Base-by-base conservation (phyloP, 2,797 vertebrate genomes). In the Hydrocynus forskahlii region DNA sequence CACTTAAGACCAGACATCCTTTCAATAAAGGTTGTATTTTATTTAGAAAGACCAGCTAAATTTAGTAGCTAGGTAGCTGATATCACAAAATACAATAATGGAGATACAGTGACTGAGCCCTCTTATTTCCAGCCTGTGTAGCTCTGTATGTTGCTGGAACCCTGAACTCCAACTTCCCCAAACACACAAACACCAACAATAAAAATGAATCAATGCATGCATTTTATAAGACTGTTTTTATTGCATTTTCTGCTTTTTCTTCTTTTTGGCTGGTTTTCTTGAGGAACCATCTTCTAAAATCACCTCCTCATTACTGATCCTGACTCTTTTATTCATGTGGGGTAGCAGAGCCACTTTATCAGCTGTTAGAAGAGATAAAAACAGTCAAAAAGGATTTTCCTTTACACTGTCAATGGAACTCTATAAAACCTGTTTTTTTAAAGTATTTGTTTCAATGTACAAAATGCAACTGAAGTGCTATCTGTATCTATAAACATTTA, bases 221-320 rank as follows among this genome's bases (percentile, higher is more conserved):
- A 23, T n/a, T 1, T 29, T 23, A 35, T 3, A 40, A 35, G 50
- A n/a, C 0, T 0, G 4, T 80, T 86, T 88, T n/a, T n/a, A 88
- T 89, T 86, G 78, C 62, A 43, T 60, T 86, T 84, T 63, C 3
- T 38, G 6, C 21, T 78, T 86, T 85, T 81, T 88, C 87, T 90
- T 90, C 81, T 77, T 88, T 74, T 16, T 67, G 50, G 66, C 87
- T 91, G 81, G 89, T 89, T 86, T 91, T 64, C 90, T 92, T 23
- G 92, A 85, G 76, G 88, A 87, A 79, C 87, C 89, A 72, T 93
- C 93, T 81, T 92, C 93, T 6, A 94, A 40, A 67, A 95, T 2
- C 1, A 94, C 94, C 80, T 91, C 87, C 74, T 93, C 92, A 0
- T 75, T 17, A 25, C 79, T 25, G 35, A 93, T 85, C 38, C 86